These are phyloP conservation scores for Euschistus heros DNA, from an alignment of 1,140 invertebrate species.

Conservation along the genomic window DNA sequence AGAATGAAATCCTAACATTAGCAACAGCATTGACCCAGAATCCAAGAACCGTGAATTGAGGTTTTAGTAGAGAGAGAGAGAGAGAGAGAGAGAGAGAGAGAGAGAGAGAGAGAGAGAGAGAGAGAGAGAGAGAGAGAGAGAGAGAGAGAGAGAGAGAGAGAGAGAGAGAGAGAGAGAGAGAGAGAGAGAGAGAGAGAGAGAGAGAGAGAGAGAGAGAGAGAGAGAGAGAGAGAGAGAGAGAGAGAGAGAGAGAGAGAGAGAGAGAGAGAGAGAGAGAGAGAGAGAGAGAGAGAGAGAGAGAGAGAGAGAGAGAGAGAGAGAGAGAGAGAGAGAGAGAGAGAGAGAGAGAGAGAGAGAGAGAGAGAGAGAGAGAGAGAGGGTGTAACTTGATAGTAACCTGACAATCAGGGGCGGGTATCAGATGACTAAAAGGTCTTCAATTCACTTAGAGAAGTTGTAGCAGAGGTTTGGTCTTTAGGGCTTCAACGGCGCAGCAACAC, in stretches of 20 bases:
- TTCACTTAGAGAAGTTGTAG: too few relatives aligned
- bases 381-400: too few relatives aligned
- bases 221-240: constrained; percentile 14
- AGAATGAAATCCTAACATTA: too few relatives aligned
- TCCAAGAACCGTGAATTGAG: too few relatives aligned
- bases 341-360: constrained; percentile 20
- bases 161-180: constrained; percentile 8
- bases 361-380: constrained; percentile 18
- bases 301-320: constrained; percentile 15
- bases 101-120: constrained; percentile 22
- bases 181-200: constrained; percentile 16
- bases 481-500: too few relatives aligned
- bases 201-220: constrained; percentile 14
- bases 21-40: too few relatives aligned
- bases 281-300: constrained; percentile 22
- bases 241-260: constrained; percentile 14
- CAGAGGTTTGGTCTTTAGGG: too few relatives aligned
- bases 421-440: too few relatives aligned
- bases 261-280: constrained; percentile 19
- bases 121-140: constrained; percentile 33
- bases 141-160: constrained; percentile 24
- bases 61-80: constrained; percentile 5
- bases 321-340: constrained; percentile 6
- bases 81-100: constrained; percentile 15
- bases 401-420: too few relatives aligned